These are phyloP conservation scores for Pocillopora grandis DNA, from an alignment of 92 coral and sea anemone species.

Conservation along the genomic window DNA sequence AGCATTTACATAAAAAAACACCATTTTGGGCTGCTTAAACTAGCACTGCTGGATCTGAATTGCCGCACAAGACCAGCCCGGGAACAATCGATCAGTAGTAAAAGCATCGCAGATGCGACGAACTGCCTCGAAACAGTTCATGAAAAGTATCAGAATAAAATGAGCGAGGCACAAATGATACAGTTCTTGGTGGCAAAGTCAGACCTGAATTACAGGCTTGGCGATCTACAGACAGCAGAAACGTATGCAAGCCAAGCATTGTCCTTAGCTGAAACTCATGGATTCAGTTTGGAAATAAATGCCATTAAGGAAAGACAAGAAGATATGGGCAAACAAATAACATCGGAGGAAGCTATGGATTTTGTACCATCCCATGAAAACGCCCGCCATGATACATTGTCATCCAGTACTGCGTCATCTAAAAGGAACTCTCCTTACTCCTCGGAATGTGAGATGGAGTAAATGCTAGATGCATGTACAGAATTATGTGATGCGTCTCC, in stretches of 20 bases:
- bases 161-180: constrained; percentile 43
- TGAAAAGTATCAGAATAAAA: constrained; percentile 26
- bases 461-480: too few relatives aligned
- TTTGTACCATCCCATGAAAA: neutral
- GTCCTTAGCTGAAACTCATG: constrained; percentile 26
- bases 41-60: constrained; percentile 62
- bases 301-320: constrained; percentile 46
- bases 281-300: constrained; percentile 44
- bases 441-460: constrained; percentile 32
- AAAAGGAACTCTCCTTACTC: constrained; percentile 15
- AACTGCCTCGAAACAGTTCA: constrained; percentile 31
- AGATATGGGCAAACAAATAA: neutral
- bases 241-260: constrained; percentile 31
- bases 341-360: neutral
- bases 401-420: constrained; percentile 24
- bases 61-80: constrained; percentile 63
- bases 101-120: constrained; percentile 37
- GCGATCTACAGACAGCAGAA: constrained; percentile 25
- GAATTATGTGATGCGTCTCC: too few relatives aligned
- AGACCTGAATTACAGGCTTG: constrained; percentile 40
- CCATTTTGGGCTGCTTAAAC: constrained; percentile 44
- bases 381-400: neutral
- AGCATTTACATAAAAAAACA: constrained; percentile 52
- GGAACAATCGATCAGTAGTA: neutral
- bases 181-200: constrained; percentile 37